Percentiles rank a stretch among this genome's conserved stretches.
phyloP scores from a whole-genome alignment of 2,797 vertebrate genomes.

The Notolabrus celidotus region DNA sequence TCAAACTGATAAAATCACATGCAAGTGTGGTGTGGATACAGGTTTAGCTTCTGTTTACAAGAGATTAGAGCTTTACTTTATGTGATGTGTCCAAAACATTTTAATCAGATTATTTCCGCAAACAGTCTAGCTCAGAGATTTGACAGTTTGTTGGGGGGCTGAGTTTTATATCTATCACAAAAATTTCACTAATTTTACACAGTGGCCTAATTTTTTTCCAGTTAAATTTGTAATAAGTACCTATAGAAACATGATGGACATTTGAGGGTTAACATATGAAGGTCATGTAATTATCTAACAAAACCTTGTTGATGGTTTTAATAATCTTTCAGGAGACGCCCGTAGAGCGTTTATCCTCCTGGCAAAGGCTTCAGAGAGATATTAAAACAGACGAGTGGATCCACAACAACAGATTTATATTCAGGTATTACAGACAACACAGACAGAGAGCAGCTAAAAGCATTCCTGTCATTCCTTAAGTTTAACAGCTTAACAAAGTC shows the following conservation, averaged over 20 bases:
- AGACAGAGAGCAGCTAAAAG: not conserved
- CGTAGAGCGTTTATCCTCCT: not conserved
- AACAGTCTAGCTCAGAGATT: not conserved
- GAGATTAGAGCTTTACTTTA: not conserved
- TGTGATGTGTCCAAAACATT: slow-evolving; percentile 15
- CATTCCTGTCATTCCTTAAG: not conserved
- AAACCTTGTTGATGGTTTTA: not conserved
- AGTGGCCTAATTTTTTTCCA: too few species aligned
- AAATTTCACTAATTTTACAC: not conserved
- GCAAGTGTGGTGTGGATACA: not conserved
- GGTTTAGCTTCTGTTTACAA: not conserved
- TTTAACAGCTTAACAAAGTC: not conserved
- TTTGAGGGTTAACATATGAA: not conserved
- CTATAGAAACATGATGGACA: too few species aligned
- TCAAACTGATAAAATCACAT: not conserved
- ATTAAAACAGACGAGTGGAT: not conserved
- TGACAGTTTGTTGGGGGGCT: not conserved
- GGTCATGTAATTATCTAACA: not conserved
- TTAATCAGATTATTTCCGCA: slow-evolving; percentile 11
- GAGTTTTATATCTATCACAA: not conserved
- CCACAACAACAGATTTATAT: accelerated
- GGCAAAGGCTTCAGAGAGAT: not conserved
- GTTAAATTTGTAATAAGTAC: too few species aligned
- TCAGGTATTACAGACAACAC: not conserved
- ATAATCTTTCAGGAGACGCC: not conserved